These are phyloP conservation scores for Caerostris extrusa DNA, from an alignment of 1,140 invertebrate genomes.

Conservation along the genomic window DNA sequence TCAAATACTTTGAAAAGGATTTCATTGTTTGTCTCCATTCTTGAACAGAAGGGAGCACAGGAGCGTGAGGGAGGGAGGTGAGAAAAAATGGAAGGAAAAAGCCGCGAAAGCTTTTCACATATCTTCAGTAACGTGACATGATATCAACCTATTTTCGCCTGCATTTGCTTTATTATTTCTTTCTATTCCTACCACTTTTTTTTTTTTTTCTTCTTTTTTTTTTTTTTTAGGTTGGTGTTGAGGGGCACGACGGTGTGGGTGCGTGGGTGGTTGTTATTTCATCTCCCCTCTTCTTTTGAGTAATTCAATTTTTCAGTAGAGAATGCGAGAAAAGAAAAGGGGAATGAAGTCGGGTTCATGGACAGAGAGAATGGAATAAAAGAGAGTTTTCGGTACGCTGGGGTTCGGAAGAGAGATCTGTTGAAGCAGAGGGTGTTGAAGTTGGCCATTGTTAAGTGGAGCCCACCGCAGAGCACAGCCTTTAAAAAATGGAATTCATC, in stretches of 20 bases:
- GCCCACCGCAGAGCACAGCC: conserved; percentile 61
- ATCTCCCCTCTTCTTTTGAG: conserved; percentile 57
- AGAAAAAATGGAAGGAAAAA: conserved; percentile 40
- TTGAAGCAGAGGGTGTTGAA: conserved; percentile 44
- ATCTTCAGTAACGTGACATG: conserved; percentile 68
- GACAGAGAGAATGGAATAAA: conserved; percentile 54
- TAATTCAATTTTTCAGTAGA: conserved; percentile 72
- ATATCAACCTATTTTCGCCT: conserved; percentile 75
- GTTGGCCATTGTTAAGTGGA: conserved; percentile 65
- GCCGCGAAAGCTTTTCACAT: conserved; percentile 70
- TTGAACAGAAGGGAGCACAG: conserved; percentile 16
- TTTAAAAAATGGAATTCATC: conserved; percentile 67
- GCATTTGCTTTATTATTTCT: conserved; percentile 30
- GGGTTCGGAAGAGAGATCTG: conserved; percentile 20
- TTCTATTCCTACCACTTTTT: conserved; percentile 21
- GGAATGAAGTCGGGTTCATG: conserved; percentile 6
- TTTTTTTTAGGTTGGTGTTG: background rate
- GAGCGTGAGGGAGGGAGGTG: conserved; percentile 14
- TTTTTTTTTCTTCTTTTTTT: conserved; percentile 20
- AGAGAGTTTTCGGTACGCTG: conserved; percentile 59
- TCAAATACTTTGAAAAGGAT: conserved; percentile 70
- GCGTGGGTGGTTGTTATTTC: background rate
- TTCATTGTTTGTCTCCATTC: conserved; percentile 74
- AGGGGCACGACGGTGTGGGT: background rate
- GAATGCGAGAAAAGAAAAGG: conserved; percentile 60